Evolutionary conservation across 2,888 invertebrate species (phyloP).

Genomic region (Eudemis profundana): DNA sequence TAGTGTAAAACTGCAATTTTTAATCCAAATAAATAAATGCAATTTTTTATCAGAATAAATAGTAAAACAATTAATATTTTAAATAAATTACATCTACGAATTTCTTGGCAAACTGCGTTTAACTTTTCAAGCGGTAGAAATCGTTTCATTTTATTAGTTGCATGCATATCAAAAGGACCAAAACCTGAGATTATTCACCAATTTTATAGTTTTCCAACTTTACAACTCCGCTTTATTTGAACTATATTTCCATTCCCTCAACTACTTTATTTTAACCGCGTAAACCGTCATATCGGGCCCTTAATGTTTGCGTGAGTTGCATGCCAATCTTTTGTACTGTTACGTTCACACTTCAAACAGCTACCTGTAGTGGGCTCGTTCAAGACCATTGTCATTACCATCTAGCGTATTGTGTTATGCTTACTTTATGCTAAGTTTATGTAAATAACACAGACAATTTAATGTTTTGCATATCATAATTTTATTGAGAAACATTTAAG

Average conservation of each 20-base stretch:
- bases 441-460: not conserved
- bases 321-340: slow-evolving; percentile 33
- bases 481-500: not conserved
- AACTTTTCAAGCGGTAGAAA: too few species aligned
- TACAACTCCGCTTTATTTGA: not conserved
- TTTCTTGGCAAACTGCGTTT: too few species aligned
- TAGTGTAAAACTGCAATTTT: too few species aligned
- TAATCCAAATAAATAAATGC: too few species aligned
- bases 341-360: slow-evolving; percentile 32
- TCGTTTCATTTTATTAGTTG: not conserved
- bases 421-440: not conserved
- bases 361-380: slow-evolving; percentile 15
- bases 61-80: too few species aligned
- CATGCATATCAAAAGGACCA: not conserved
- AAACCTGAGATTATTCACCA: too few species aligned
- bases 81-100: too few species aligned
- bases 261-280: not conserved
- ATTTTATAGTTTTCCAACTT: too few species aligned
- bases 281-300: slow-evolving; percentile 22
- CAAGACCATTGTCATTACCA: slow-evolving; percentile 24
- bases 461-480: not conserved
- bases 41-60: too few species aligned
- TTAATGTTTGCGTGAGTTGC: slow-evolving; percentile 39
- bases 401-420: not conserved
- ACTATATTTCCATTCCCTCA: not conserved